A percentile compares a stretch with the other conserved stretches of the same genome.
These are phyloP conservation scores for Microctonus hyperodae DNA, from an alignment of 2,888 invertebrate genomes.

Conservation along the genomic window DNA sequence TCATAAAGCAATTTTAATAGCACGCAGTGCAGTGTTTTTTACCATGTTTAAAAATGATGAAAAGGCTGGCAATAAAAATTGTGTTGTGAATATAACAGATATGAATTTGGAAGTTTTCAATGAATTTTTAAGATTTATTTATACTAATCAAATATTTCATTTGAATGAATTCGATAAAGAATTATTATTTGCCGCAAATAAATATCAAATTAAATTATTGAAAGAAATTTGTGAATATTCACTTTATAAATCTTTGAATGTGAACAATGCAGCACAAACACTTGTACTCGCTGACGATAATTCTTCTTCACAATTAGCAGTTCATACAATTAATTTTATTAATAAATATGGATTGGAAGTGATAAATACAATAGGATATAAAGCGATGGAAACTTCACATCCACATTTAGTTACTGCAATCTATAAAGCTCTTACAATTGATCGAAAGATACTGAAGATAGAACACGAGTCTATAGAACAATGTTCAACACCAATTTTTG, in stretches of 20 bases:
- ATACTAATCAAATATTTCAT: slow-evolving; percentile 8
- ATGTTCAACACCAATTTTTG: too few relatives aligned
- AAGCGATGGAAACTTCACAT: neutral
- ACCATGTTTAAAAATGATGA: slow-evolving; percentile 13
- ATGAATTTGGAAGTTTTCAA: neutral
- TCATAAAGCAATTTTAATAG: slow-evolving; percentile 15
- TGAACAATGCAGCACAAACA: slow-evolving; percentile 7
- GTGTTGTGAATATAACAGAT: slow-evolving; percentile 4
- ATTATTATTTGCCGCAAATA: slow-evolving; percentile 12
- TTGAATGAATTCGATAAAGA: neutral
- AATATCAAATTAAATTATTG: neutral
- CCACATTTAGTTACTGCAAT: neutral
- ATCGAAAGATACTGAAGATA: too few relatives aligned
- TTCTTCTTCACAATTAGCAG: neutral
- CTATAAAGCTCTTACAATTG: neutral
- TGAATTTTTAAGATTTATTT: slow-evolving; percentile 18
- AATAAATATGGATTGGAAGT: neutral
- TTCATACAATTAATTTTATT: neutral
- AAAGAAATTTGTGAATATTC: slow-evolving; percentile 13
- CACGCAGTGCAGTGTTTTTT: slow-evolving; percentile 16
- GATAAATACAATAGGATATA: neutral
- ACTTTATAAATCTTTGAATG: neutral
- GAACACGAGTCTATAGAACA: too few relatives aligned
- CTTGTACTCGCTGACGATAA: slow-evolving; percentile 5
- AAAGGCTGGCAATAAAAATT: neutral